A percentile compares a stretch with the other conserved stretches of the same genome.
Conservation (phyloP, 2,113 vertebrate species). For the Danionella cerebrum region DNA sequence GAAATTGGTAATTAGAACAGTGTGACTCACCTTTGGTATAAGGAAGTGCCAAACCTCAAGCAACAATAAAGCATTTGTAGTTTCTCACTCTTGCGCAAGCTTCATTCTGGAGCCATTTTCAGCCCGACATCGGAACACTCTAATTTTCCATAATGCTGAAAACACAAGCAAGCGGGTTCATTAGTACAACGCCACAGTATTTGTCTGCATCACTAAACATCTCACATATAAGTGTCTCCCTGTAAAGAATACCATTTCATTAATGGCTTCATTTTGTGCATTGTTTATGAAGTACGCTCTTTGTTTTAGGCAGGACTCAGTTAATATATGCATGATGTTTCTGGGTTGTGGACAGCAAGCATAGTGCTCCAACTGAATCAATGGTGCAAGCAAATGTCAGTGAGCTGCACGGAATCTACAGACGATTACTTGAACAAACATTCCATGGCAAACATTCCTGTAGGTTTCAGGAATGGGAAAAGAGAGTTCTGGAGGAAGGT, state of each 20-base stretch:
- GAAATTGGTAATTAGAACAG: background rate
- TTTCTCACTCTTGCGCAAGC: background rate
- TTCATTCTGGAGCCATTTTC: constrained; percentile 24
- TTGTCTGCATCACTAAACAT: background rate
- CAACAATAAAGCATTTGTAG: background rate
- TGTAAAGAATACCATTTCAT: background rate
- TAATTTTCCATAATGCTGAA: background rate
- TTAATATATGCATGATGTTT: background rate
- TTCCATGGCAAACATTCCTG: constrained; percentile 47
- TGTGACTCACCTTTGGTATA: background rate
- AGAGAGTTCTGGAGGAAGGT: too few relatives aligned
- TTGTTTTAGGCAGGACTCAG: background rate
- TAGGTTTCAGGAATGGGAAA: constrained; percentile 36
- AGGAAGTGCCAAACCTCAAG: background rate
- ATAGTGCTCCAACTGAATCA: constrained; percentile 32
- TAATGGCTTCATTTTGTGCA: background rate
- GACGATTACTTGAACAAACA: constrained; percentile 47
- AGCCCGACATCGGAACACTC: background rate
- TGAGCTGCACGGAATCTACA: constrained; percentile 45
- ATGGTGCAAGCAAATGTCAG: constrained; percentile 32
- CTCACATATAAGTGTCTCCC: background rate
- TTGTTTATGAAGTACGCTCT: background rate
- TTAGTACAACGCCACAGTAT: constrained; percentile 14
- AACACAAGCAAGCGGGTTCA: constrained; percentile 42
- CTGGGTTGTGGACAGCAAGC: constrained; percentile 43